Base-by-base conservation (phyloP, 2,888 invertebrate species). In the Phortica magna region DNA sequence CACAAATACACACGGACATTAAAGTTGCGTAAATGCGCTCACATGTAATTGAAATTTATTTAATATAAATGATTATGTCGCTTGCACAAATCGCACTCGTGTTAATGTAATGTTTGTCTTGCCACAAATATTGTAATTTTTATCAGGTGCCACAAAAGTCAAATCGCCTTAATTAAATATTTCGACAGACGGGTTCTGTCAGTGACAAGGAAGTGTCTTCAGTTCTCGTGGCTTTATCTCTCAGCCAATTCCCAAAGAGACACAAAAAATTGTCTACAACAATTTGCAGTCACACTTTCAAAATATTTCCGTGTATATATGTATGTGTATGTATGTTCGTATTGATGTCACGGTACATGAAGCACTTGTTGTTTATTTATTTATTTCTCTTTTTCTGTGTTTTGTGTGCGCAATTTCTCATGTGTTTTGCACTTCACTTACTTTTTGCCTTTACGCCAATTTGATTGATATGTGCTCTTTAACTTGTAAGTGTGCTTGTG, bases 391-490 rank as follows among this genome's bases (percentile, higher is more conserved):
- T 68, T 7, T 55, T n/a, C 9, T 55, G 55, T 55, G 0, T n/a
- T 55, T 9, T 55, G 17, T 55, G 17, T n/a, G 55, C 31, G 31
- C 3, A 64, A 22, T 31, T 39, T 64, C 31, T 64, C 64, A 0
- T 64, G 19, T 31, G 10, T 64, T 9, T 64, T 64, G 31, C 22
- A 31, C 31, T 19, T 64, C 1, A 22, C 22, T 22, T 31, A 31
- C 31, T 31, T 19, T 64, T 7, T 31, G 14, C 14, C n/a, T 48
- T 68, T 41, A n/a, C 17, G 68, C 5, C 68, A 48, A 73, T 61
- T 73, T 61, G 61, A 73, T 73, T 64, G 14, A 59, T 17, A 41
- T 73, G 9, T 19, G 6, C 19, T 61, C 2, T 43, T 73, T 42
- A 53, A 31, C 19, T 19, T 4, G 17, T 71, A 22, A 19, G 53